These are phyloP conservation scores for Scaptodrosophila lebanonensis DNA, from an alignment of 1,140 invertebrate species.

Conservation along the genomic window DNA sequence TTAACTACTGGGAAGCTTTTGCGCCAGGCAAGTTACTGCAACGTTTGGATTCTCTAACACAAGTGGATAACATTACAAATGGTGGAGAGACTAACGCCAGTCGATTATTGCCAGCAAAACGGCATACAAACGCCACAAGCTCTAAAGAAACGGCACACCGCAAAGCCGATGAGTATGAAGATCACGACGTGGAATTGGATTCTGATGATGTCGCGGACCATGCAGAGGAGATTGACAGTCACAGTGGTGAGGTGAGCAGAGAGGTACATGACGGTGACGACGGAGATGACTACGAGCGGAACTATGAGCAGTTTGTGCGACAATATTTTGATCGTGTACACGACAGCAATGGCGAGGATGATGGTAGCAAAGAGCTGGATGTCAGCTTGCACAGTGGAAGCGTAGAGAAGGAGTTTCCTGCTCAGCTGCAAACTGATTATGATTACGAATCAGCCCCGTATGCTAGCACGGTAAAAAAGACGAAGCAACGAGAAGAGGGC, in stretches of 20 bases:
- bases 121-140: too few species aligned
- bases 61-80: conserved; percentile 1
- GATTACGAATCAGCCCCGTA: conserved; percentile 2
- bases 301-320: conserved; percentile 63
- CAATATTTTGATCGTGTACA: conserved; percentile 53
- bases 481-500: conserved; percentile 17
- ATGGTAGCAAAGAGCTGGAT: not conserved
- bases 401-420: conserved; percentile 21
- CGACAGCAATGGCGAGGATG: conserved; percentile 4
- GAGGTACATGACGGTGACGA: conserved; percentile 43
- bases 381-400: conserved; percentile 7
- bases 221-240: conserved; percentile 5
- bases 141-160: conserved; percentile 34
- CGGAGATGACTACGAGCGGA: conserved; percentile 60
- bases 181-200: conserved; percentile 9
- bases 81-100: not conserved
- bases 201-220: conserved; percentile 9
- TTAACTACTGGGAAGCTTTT: conserved; percentile 65
- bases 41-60: conserved; percentile 39
- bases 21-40: conserved; percentile 54
- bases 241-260: conserved; percentile 34
- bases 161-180: conserved; percentile 18
- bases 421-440: too few species aligned
- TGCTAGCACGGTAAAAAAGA: conserved; percentile 26
- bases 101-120: not conserved